These are phyloP conservation scores for Beroe ovata DNA, from an alignment of 37 sponge, comb jelly and placozoan genomes.

Conservation along the genomic window DNA sequence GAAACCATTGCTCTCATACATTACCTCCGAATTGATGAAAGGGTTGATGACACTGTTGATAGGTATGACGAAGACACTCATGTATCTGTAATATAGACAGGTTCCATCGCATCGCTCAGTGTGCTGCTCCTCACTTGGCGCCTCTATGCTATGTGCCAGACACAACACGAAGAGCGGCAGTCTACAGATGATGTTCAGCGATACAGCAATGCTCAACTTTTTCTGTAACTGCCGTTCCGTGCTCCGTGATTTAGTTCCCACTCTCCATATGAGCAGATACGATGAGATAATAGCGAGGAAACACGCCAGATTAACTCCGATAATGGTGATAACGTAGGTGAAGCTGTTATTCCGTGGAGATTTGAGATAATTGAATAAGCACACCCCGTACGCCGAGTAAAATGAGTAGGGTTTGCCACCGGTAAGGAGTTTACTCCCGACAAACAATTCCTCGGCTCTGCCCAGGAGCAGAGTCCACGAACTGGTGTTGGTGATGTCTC, in stretches of 20 bases:
- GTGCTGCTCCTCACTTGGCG: neutral
- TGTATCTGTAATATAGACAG: slow-evolving; percentile 41
- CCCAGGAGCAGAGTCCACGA: neutral
- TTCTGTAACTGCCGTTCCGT: slow-evolving; percentile 37
- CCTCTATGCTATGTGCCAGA: slow-evolving; percentile 8
- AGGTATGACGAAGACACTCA: slow-evolving; percentile 59
- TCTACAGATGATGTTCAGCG: slow-evolving; percentile 28
- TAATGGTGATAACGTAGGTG: slow-evolving; percentile 23
- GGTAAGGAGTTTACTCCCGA: neutral
- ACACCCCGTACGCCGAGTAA: slow-evolving; percentile 28
- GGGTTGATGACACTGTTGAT: slow-evolving; percentile 56
- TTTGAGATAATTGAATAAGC: slow-evolving; percentile 48
- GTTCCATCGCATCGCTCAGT: slow-evolving; percentile 16
- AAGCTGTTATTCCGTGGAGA: neutral
- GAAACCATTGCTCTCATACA: too few relatives aligned
- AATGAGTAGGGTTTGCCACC: slow-evolving; percentile 26
- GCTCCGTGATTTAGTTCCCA: neutral
- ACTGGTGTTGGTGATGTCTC: neutral
- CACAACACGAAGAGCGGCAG: slow-evolving; percentile 22
- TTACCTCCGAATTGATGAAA: slow-evolving; percentile 48
- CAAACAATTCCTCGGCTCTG: neutral
- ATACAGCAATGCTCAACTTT: slow-evolving; percentile 16
- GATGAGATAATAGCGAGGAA: slow-evolving; percentile 26
- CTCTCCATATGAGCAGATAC: slow-evolving; percentile 17
- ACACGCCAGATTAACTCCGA: slow-evolving; percentile 20